These are phyloP conservation scores for Melanotaenia pygmaea DNA, from an alignment of 2,797 vertebrate species.

Conservation along the genomic window DNA sequence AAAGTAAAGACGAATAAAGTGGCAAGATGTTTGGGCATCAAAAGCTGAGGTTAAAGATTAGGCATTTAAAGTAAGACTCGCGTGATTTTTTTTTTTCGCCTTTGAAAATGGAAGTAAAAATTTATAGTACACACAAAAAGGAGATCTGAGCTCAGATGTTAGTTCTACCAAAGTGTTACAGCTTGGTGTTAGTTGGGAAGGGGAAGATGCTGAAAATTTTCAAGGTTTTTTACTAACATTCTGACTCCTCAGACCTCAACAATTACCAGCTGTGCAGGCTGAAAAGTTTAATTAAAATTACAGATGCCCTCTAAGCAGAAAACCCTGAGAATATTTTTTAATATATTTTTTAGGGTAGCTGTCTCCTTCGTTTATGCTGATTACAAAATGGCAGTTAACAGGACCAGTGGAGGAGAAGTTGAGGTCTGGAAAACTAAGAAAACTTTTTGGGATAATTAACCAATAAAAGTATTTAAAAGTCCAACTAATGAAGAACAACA, in stretches of 20 bases:
- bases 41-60: background rate
- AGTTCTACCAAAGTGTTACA: conserved; percentile 1
- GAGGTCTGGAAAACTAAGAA: conserved; percentile 2
- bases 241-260: conserved; percentile 4
- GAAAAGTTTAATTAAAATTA: conserved; percentile 3
- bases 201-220: background rate
- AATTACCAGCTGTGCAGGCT: conserved; percentile 1
- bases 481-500: background rate
- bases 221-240: background rate
- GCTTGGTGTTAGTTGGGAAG: background rate
- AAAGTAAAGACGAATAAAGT: background rate
- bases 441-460: background rate
- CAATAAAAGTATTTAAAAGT: conserved; percentile 2
- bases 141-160: background rate
- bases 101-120: background rate
- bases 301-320: conserved; percentile 6
- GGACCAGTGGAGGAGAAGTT: background rate
- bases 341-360: background rate
- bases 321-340: background rate
- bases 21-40: background rate
- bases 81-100: too few relatives aligned
- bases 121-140: background rate
- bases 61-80: too few relatives aligned
- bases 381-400: conserved; percentile 17
- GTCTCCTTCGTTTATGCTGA: conserved; percentile 1